A percentile compares a stretch with the other conserved stretches of the same genome.
Evolutionary conservation across 1,140 invertebrate genomes (phyloP).

Genomic region (Drosophila malerkotliana): DNA sequence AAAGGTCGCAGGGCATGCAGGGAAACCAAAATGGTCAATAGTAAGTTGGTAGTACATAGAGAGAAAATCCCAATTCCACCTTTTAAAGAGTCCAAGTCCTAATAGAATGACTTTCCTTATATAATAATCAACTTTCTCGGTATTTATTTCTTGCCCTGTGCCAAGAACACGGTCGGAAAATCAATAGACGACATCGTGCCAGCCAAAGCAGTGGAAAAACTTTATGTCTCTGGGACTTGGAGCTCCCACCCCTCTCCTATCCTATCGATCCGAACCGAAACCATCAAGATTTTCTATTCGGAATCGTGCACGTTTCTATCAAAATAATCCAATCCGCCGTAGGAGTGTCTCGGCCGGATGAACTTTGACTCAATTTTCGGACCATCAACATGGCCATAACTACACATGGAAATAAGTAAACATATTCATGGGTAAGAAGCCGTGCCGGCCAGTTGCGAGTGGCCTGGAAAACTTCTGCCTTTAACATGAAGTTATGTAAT

Average conservation of each 20-base stretch:
- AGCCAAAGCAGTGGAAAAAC: slow-evolving; percentile 43
- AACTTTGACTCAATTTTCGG: slow-evolving; percentile 43
- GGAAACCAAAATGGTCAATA: slow-evolving; percentile 25
- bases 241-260: slow-evolving; percentile 1
- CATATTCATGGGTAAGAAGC: not conserved
- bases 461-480: slow-evolving; percentile 28
- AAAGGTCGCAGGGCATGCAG: slow-evolving; percentile 24
- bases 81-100: not conserved
- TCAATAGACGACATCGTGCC: slow-evolving; percentile 56
- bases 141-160: slow-evolving; percentile 7
- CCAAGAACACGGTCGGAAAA: slow-evolving; percentile 37
- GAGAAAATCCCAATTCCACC: not conserved
- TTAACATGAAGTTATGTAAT: slow-evolving; percentile 68
- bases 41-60: slow-evolving; percentile 5
- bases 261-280: slow-evolving; percentile 20
- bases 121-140: slow-evolving; percentile 1
- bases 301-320: slow-evolving; percentile 38
- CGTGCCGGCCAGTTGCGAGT: slow-evolving; percentile 1
- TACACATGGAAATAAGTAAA: slow-evolving; percentile 25
- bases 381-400: slow-evolving; percentile 22
- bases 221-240: slow-evolving; percentile 30
- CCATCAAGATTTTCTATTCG: slow-evolving; percentile 25
- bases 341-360: slow-evolving; percentile 31
- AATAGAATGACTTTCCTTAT: not conserved
- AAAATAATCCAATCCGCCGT: slow-evolving; percentile 31